Evolutionary conservation across 2,888 invertebrate species (phyloP).

Genomic region (Leptura quadrifasciata): DNA sequence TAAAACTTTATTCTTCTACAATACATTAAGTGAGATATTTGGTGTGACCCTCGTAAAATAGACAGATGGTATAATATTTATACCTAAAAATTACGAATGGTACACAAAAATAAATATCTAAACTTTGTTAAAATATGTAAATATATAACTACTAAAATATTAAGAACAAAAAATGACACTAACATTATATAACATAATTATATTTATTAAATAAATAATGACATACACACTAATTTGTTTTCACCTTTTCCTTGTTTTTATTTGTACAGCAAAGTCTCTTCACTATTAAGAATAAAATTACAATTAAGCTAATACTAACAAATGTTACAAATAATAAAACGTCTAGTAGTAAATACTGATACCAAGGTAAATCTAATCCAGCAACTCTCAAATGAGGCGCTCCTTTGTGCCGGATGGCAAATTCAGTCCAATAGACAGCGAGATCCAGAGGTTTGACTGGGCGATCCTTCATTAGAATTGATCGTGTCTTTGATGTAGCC

Average conservation of each 20-base stretch:
- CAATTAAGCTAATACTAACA: neutral
- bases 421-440: slow-evolving; percentile 62
- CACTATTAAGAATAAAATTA: neutral
- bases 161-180: too few species aligned
- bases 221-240: slow-evolving; percentile 10
- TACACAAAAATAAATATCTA: too few species aligned
- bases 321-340: slow-evolving; percentile 43
- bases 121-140: too few species aligned
- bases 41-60: too few species aligned
- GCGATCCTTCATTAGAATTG: slow-evolving; percentile 59
- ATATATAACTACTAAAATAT: too few species aligned
- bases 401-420: slow-evolving; percentile 61
- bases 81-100: too few species aligned
- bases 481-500: slow-evolving; percentile 54
- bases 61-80: too few species aligned
- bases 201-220: slow-evolving; percentile 6
- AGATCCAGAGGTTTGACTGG: slow-evolving; percentile 58
- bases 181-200: neutral
- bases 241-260: slow-evolving; percentile 16
- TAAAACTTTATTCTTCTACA: too few species aligned
- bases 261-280: neutral
- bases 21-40: too few species aligned
- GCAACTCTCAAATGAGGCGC: slow-evolving; percentile 61
- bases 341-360: slow-evolving; percentile 61
- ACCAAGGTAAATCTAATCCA: slow-evolving; percentile 61